Evolutionary conservation across 2,888 invertebrate species (phyloP).

Genomic region (Cantharis flavilabris): DNA sequence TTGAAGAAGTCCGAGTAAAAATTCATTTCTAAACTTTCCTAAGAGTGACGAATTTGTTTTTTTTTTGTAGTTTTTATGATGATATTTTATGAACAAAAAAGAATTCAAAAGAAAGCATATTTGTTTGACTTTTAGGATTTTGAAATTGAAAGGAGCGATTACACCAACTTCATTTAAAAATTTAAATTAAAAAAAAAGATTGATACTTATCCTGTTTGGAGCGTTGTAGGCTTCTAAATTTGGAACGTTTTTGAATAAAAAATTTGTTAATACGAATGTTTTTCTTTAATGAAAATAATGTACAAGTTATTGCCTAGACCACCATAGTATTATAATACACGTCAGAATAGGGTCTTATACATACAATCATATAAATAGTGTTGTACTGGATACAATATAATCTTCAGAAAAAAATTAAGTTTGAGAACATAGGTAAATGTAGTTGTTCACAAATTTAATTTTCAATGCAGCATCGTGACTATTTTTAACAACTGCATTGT

Average conservation of each 20-base stretch:
- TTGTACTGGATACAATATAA: slow-evolving; percentile 29
- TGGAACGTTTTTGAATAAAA: neutral
- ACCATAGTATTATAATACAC: slow-evolving; percentile 55
- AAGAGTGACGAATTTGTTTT: too few species aligned
- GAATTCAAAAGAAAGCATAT: too few species aligned
- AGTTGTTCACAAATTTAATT: slow-evolving; percentile 15
- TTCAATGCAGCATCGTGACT: slow-evolving; percentile 18
- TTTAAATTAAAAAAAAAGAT: neutral
- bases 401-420: slow-evolving; percentile 31
- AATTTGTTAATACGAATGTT: slow-evolving; percentile 50
- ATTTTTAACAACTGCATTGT: slow-evolving; percentile 26
- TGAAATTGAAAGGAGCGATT: too few species aligned
- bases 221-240: neutral
- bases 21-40: too few species aligned
- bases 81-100: too few species aligned
- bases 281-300: slow-evolving; percentile 61
- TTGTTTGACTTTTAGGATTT: too few species aligned
- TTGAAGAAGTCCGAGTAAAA: too few species aligned
- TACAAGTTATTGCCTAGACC: slow-evolving; percentile 60
- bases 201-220: neutral
- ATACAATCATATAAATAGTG: slow-evolving; percentile 30
- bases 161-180: too few species aligned
- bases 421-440: neutral
- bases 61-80: too few species aligned
- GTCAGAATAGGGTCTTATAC: slow-evolving; percentile 56